phyloP scores from a whole-genome alignment of 1,140 invertebrate species.

The Asbolus verrucosus region DNA sequence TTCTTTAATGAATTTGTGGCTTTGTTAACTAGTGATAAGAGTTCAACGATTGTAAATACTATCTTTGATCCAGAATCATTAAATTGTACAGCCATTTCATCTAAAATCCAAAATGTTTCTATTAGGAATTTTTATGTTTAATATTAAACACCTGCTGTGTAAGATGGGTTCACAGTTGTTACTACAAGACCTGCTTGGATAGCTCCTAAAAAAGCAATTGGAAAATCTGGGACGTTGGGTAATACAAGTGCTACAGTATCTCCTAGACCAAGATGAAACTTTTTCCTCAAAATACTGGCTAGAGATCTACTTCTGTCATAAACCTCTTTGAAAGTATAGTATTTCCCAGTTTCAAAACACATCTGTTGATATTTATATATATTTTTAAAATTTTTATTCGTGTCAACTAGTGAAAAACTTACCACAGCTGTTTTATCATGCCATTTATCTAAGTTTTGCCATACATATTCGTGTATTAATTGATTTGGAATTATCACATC shows the following conservation, averaged over 20 bases:
- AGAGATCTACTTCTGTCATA: slow-evolving; percentile 73
- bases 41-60: slow-evolving; percentile 7
- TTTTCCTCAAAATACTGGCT: slow-evolving; percentile 74
- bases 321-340: slow-evolving; percentile 76
- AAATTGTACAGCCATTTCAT: slow-evolving; percentile 30
- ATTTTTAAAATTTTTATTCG: too few relatives aligned
- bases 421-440: slow-evolving; percentile 35
- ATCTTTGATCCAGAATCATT: slow-evolving; percentile 5
- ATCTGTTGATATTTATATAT: neutral
- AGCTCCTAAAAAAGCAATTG: slow-evolving; percentile 74
- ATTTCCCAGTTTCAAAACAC: slow-evolving; percentile 68
- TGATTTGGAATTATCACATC: slow-evolving; percentile 25
- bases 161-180: slow-evolving; percentile 84
- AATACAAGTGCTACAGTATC: slow-evolving; percentile 78
- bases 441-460: slow-evolving; percentile 34
- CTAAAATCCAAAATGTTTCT: slow-evolving; percentile 10
- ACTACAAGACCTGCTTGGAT: slow-evolving; percentile 77
- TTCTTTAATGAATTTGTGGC: neutral
- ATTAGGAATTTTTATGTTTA: slow-evolving; percentile 1
- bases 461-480: slow-evolving; percentile 32
- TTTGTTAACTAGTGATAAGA: slow-evolving; percentile 2
- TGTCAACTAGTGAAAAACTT: slow-evolving; percentile 4
- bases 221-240: slow-evolving; percentile 82
- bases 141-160: slow-evolving; percentile 72
- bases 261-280: slow-evolving; percentile 75